Conservation (phyloP, 2,113 vertebrate species). For the Psammodynastes pulverulentus region DNA sequence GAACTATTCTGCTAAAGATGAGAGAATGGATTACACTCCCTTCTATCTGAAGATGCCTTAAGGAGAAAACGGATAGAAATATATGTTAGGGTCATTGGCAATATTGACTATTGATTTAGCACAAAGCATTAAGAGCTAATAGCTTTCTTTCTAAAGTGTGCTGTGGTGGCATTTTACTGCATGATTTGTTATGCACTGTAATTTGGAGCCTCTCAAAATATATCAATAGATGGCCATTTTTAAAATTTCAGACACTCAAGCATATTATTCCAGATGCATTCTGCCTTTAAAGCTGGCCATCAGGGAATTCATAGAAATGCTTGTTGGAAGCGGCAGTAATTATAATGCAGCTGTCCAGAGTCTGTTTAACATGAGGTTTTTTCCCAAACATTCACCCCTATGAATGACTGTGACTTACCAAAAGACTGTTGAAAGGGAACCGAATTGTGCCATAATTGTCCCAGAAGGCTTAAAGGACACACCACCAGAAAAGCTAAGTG, state of each 20-base stretch:
- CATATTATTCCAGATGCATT: conserved; percentile 17
- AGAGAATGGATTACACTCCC: not conserved
- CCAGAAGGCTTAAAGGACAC: not conserved
- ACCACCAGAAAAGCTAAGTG: not conserved
- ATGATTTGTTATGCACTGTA: conserved; percentile 14
- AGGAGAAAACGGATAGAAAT: not conserved
- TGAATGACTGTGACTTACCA: not conserved
- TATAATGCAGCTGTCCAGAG: not conserved
- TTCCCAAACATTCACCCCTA: not conserved
- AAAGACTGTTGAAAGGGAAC: not conserved
- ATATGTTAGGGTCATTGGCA: not conserved
- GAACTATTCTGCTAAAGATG: not conserved
- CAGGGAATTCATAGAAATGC: conserved; percentile 7
- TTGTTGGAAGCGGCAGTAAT: not conserved
- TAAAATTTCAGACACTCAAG: conserved; percentile 10
- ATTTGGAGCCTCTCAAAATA: conserved; percentile 2
- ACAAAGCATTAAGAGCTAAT: conserved; percentile 16
- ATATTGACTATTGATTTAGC: conserved; percentile 34
- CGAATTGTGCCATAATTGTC: not conserved
- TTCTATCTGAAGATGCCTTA: conserved; percentile 4
- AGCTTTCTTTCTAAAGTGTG: not conserved
- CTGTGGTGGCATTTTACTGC: conserved; percentile 23
- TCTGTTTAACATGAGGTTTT: not conserved
- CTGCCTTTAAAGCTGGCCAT: conserved; percentile 8
- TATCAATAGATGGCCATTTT: not conserved